Conservation (phyloP, 2,113 vertebrate genomes). For the Tor tambroides region DNA sequence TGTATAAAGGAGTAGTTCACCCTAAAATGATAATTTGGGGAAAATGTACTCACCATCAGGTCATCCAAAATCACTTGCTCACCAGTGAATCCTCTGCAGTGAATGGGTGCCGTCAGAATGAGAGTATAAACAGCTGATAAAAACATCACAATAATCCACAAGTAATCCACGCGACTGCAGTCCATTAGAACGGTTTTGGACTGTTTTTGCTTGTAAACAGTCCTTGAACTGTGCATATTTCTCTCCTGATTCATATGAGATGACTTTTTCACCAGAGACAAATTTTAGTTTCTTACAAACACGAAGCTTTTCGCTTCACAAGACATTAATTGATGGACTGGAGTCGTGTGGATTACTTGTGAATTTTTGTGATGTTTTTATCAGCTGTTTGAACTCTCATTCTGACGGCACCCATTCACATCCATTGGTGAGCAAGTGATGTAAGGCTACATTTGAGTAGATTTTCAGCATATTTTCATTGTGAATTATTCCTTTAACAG, state of each 20-base stretch:
- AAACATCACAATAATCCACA: background rate
- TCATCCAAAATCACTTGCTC: background rate
- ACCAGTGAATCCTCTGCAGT: background rate
- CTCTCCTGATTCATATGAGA: background rate
- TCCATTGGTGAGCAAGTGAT: background rate
- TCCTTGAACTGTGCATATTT: background rate
- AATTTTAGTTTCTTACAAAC: background rate
- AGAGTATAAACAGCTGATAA: background rate
- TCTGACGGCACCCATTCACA: background rate
- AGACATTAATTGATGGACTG: background rate
- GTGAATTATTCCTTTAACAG: background rate
- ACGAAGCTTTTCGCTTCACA: background rate
- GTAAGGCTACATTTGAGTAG: background rate
- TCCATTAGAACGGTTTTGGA: background rate
- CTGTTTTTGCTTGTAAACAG: background rate
- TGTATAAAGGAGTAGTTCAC: background rate
- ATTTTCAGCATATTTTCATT: background rate
- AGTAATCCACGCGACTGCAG: background rate
- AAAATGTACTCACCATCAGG: background rate
- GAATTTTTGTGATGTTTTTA: background rate
- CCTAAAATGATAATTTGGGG: background rate
- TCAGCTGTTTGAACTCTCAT: background rate
- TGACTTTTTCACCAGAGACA: background rate
- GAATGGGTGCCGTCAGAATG: background rate
- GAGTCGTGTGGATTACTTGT: background rate